These are phyloP conservation scores for Drosophila subpulchrella DNA, from an alignment of 1,140 invertebrate species.

Conservation along the genomic window DNA sequence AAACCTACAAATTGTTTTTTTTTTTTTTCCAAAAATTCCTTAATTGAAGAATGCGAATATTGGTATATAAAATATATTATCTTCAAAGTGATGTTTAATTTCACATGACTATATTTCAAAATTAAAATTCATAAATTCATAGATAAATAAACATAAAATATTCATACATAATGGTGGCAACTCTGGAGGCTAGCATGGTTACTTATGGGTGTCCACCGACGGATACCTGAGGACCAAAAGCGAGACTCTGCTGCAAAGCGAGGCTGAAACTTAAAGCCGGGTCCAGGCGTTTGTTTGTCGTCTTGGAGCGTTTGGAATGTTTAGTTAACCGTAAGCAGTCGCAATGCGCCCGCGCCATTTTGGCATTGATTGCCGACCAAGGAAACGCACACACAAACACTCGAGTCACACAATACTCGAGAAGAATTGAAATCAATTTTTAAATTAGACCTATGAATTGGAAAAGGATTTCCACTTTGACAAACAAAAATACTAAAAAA, in stretches of 20 bases:
- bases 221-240: slow-evolving; percentile 11
- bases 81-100: too few relatives aligned
- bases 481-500: too few relatives aligned
- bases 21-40: too few relatives aligned
- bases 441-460: neutral
- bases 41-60: too few relatives aligned
- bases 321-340: slow-evolving; percentile 78
- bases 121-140: too few relatives aligned
- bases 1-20: too few relatives aligned
- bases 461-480: neutral
- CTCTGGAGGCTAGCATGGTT: slow-evolving; percentile 4
- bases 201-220: slow-evolving; percentile 8
- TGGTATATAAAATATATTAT: too few relatives aligned
- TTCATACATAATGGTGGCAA: neutral
- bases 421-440: neutral
- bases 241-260: slow-evolving; percentile 1
- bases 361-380: slow-evolving; percentile 75
- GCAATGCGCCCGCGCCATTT: slow-evolving; percentile 70
- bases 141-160: neutral
- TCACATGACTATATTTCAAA: too few relatives aligned
- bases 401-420: slow-evolving; percentile 3
- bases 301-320: slow-evolving; percentile 76
- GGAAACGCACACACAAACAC: slow-evolving; percentile 4
- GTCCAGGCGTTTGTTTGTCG: slow-evolving; percentile 21
- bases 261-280: slow-evolving; percentile 8